Evolutionary conservation across 2,113 vertebrate species (phyloP).

Genomic region (Poicephalus meyeri): DNA sequence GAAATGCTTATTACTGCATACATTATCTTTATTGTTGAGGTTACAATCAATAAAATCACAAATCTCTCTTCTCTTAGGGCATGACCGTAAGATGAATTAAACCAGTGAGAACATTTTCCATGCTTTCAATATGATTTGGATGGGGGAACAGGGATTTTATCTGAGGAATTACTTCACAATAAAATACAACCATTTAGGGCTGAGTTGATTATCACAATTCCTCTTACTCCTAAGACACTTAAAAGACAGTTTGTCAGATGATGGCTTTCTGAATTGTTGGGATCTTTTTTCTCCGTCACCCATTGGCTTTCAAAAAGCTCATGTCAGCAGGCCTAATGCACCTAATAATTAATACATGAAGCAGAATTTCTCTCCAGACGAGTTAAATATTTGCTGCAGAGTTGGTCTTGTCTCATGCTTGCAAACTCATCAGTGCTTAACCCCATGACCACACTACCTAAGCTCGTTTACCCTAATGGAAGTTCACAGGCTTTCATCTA

Average conservation of each 20-base stretch:
- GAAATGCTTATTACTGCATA: slow-evolving; percentile 1
- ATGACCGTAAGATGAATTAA: slow-evolving; percentile 16
- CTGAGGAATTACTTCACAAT: slow-evolving; percentile 4
- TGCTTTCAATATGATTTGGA: slow-evolving; percentile 21
- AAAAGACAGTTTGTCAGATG: not conserved
- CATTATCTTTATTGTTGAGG: slow-evolving; percentile 29
- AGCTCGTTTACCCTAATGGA: not conserved
- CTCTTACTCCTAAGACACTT: not conserved
- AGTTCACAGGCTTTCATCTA: not conserved
- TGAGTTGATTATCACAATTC: not conserved
- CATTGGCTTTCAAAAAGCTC: slow-evolving; percentile 26
- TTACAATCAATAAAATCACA: slow-evolving; percentile 37
- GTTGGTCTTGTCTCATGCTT: not conserved
- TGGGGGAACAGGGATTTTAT: slow-evolving; percentile 19
- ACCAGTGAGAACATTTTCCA: slow-evolving; percentile 11
- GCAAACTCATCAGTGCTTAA: slow-evolving; percentile 2
- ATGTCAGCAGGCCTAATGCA: slow-evolving; percentile 16
- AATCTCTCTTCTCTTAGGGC: slow-evolving; percentile 43
- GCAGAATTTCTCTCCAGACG: slow-evolving; percentile 6
- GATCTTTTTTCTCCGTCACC: not conserved
- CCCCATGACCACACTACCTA: not conserved
- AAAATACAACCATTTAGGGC: not conserved
- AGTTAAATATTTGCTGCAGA: slow-evolving; percentile 11
- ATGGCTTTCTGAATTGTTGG: not conserved
- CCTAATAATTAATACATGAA: not conserved